Evolutionary conservation across 2,797 vertebrate species (phyloP).

Genomic region (Ambastaia sidthimunki): DNA sequence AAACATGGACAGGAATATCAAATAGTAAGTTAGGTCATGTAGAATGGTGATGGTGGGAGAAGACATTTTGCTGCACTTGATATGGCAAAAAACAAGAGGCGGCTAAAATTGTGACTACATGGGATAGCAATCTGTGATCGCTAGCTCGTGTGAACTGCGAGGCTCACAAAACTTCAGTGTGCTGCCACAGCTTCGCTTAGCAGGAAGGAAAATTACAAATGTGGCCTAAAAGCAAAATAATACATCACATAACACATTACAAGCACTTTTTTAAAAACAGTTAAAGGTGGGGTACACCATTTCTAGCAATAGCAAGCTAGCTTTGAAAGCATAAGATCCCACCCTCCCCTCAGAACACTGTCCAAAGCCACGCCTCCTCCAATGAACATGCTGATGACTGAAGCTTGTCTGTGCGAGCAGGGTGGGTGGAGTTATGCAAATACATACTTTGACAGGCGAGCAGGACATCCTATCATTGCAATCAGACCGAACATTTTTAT

Average conservation of each 20-base stretch:
- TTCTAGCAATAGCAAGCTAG: too few relatives aligned
- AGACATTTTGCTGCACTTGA: neutral
- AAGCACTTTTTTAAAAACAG: neutral
- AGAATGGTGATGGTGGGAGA: neutral
- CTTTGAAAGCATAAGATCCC: too few relatives aligned
- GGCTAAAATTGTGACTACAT: neutral
- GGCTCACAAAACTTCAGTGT: neutral
- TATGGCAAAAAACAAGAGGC: neutral
- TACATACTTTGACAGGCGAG: too few relatives aligned
- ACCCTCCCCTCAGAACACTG: too few relatives aligned
- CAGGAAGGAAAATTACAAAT: neutral
- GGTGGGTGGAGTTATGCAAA: too few relatives aligned
- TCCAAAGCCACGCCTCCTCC: too few relatives aligned
- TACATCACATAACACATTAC: neutral
- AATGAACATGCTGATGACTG: too few relatives aligned
- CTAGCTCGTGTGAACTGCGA: neutral
- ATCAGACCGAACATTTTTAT: too few relatives aligned
- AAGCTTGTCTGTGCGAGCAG: too few relatives aligned
- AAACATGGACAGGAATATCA: too few relatives aligned
- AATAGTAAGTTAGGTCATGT: neutral
- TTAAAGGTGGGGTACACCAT: neutral
- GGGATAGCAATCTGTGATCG: neutral
- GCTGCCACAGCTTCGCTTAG: neutral
- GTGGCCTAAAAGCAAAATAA: neutral
- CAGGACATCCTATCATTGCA: too few relatives aligned